Conservation (phyloP, 2,888 invertebrate species). For the Stegana nigrithorax region DNA sequence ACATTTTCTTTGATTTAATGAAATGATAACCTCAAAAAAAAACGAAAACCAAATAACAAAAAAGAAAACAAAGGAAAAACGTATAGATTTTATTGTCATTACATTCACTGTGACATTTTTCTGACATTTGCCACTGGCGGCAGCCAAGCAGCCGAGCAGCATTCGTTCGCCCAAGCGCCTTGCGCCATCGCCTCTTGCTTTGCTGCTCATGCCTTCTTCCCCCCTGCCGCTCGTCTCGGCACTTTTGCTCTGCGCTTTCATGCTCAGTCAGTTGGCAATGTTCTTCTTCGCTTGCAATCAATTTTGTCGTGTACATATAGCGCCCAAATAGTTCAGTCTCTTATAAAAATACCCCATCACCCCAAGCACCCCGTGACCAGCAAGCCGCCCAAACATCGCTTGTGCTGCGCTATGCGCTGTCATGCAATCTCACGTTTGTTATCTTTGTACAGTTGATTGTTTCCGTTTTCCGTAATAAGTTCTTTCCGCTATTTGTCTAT, state of each 20-base stretch:
- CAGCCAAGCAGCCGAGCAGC: no score
- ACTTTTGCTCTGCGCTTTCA: not conserved
- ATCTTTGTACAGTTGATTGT: constrained; percentile 54
- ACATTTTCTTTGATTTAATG: constrained; percentile 46
- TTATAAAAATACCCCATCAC: no score
- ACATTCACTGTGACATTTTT: constrained; percentile 30
- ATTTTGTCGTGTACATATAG: constrained; percentile 33
- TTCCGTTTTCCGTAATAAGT: constrained; percentile 49
- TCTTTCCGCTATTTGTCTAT: constrained; percentile 34
- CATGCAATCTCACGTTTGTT: constrained; percentile 39
- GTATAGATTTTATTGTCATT: constrained; percentile 47
- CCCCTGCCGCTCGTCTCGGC: not conserved
- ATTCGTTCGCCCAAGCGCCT: no score
- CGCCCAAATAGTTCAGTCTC: constrained; percentile 13
- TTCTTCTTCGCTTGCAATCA: no score
- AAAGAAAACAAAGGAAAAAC: no score
- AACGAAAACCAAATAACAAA: constrained; percentile 26
- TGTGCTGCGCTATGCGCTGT: not conserved
- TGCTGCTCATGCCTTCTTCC: not conserved
- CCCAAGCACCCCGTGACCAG: no score
- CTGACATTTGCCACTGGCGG: constrained; percentile 28
- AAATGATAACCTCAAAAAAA: constrained; percentile 45
- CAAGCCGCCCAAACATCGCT: constrained; percentile 5
- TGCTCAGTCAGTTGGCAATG: not conserved
- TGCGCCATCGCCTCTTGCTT: not conserved